Evolutionary conservation across 2,888 invertebrate genomes (phyloP).

Genomic region (Drosophila neoperkinsi): DNA sequence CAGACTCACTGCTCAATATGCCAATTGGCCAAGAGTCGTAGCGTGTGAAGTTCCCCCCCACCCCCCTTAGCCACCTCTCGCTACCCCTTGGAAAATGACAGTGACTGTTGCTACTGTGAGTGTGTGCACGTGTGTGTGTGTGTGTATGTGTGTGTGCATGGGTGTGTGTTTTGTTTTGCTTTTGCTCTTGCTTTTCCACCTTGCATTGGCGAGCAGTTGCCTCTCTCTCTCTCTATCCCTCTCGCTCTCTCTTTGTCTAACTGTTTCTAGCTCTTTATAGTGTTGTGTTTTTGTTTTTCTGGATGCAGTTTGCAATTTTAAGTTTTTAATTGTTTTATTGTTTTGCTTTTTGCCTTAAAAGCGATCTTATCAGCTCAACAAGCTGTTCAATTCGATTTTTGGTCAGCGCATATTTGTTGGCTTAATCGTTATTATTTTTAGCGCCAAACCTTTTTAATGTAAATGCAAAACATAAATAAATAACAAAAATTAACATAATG

Average conservation of each 20-base stretch:
- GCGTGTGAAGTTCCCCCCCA: conserved; percentile 24
- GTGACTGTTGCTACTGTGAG: conserved; percentile 16
- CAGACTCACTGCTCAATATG: conserved; percentile 71
- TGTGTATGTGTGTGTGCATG: conserved; percentile 7
- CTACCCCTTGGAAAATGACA: background rate
- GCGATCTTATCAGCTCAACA: conserved; percentile 16
- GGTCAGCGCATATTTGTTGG: background rate
- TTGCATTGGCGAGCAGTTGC: conserved; percentile 22
- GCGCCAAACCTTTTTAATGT: no score
- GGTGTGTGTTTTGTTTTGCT: conserved; percentile 5
- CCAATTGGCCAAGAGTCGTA: conserved; percentile 71
- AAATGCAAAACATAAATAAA: background rate
- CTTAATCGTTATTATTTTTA: background rate
- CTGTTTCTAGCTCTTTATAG: background rate
- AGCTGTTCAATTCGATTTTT: conserved; percentile 19
- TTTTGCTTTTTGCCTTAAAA: conserved; percentile 4
- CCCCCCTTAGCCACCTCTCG: background rate
- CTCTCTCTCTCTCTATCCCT: conserved; percentile 3
- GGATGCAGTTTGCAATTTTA: conserved; percentile 22
- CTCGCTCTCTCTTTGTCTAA: background rate
- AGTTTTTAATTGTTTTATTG: conserved; percentile 25
- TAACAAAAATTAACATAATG: background rate
- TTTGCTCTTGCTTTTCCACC: conserved; percentile 22
- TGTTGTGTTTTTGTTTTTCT: conserved; percentile 6
- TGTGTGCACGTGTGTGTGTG: background rate